Percentiles rank a stretch among this genome's conserved stretches.
These are phyloP conservation scores for Bradypodion ventrale DNA, from an alignment of 2,797 vertebrate genomes.

Conservation along the genomic window DNA sequence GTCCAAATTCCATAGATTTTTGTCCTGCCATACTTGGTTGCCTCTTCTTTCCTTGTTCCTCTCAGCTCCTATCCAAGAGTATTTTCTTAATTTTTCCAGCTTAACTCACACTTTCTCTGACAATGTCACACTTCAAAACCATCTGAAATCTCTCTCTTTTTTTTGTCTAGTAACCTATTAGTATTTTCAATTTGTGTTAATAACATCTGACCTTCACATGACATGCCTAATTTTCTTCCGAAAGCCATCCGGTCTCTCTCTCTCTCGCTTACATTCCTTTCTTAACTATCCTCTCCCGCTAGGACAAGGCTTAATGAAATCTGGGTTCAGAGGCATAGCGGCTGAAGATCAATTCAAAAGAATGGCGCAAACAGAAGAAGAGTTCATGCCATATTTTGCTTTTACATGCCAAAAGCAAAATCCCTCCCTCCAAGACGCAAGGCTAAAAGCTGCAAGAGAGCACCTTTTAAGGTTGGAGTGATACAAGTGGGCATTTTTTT, in stretches of 20 bases:
- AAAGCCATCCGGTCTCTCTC: conserved; percentile 21
- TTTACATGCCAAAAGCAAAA: neutral
- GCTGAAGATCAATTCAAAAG: neutral
- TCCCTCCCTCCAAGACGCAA: neutral
- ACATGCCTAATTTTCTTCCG: conserved; percentile 24
- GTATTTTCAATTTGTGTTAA: neutral
- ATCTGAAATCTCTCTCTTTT: neutral
- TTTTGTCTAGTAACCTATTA: neutral
- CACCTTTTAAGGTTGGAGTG: conserved; percentile 16
- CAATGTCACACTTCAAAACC: neutral
- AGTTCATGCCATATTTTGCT: neutral
- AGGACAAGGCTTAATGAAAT: neutral
- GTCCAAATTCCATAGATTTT: neutral
- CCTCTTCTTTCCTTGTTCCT: neutral
- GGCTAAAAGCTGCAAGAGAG: conserved; percentile 31
- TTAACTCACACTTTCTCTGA: neutral
- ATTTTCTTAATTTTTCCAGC: neutral
- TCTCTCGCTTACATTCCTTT: conserved; percentile 5
- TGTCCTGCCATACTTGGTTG: neutral
- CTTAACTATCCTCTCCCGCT: neutral
- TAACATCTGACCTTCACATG: conserved; percentile 1
- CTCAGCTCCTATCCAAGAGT: neutral
- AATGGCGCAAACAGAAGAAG: fast-evolving
- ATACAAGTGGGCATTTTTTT: conserved; percentile 39
- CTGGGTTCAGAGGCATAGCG: neutral